Base-by-base conservation (phyloP, 2,113 vertebrate genomes). In the Chloropsis hardwickii region DNA sequence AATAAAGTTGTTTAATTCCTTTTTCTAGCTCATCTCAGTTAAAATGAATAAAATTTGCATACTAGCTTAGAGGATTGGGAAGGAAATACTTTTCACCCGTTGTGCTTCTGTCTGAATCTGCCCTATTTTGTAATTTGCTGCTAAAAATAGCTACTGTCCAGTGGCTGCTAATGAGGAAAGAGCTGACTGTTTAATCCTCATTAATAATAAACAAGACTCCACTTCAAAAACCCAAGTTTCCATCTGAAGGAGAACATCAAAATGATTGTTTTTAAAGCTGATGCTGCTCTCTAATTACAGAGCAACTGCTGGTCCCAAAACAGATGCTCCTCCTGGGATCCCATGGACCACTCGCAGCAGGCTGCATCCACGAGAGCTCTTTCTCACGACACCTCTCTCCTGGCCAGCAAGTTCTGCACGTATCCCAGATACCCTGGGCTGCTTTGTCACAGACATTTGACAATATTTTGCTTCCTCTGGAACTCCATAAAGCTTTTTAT, bases 311-410 rank as follows among this genome's bases (percentile, higher is more conserved):
- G 80, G 21, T 86, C 67, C n/a, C 56, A 81, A 66, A 95, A 80
- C 47, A 88, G 74, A 80, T 86, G 66, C 74, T 95, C 37, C 65
- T 94, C 70, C 89, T 94, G 81, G 50, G 86, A 95, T 95, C 87
- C 80, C 92, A 64, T 81, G 78, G 77, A 86, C 90, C 82, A 71
- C 86, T 81, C 93, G 7, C 97, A 97, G 95, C 97, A 95, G 97
- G 97, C 86, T 88, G 64, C 90, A 81, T 80, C 88, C 57, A 51
- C 74, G 78, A 90, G 88, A 89, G 79, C 69, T 92, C 90, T 92
- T 97, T 97, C 97, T 96, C 97, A 97, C 83, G 89, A 94, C 82
- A 76, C 90, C 89, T 95, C 94, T 89, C 82, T 79, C 65, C 91
- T 93, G 81, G 64, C 79, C 88, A 95, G 60, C 74, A 48, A 86